Percentiles rank a stretch among this genome's conserved stretches.
These are phyloP conservation scores for Caenorhabditis briggsae DNA, from an alignment of 1,140 invertebrate species.

Conservation along the genomic window DNA sequence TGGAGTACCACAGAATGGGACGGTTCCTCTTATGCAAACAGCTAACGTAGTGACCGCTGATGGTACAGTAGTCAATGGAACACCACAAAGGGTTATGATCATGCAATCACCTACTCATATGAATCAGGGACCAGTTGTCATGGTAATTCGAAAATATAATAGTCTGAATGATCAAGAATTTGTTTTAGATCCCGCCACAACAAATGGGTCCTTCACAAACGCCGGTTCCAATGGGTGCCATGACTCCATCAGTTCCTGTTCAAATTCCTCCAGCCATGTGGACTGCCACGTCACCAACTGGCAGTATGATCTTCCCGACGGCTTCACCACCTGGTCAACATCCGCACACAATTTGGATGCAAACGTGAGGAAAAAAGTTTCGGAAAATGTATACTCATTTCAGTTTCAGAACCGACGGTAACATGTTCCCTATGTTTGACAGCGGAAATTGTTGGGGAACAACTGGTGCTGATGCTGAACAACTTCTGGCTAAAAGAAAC, in stretches of 20 bases:
- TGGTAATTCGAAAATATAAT: neutral
- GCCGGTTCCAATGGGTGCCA: constrained; percentile 13
- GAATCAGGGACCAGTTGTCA: constrained; percentile 18
- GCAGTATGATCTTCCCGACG: constrained; percentile 18
- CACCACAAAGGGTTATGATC: constrained; percentile 11
- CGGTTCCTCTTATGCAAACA: constrained; percentile 42
- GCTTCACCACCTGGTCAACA: constrained; percentile 10
- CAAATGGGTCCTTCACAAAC: neutral
- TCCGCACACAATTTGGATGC: constrained; percentile 31
- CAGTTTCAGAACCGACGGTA: constrained; percentile 25
- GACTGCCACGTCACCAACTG: constrained; percentile 37
- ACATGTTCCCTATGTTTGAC: constrained; percentile 19
- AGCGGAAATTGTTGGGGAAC: constrained; percentile 14
- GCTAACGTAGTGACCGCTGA: neutral
- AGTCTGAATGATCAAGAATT: neutral
- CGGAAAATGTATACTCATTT: no score
- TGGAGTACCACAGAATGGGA: neutral
- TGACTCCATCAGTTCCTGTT: constrained; percentile 40
- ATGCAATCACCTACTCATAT: constrained; percentile 43
- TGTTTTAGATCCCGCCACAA: constrained; percentile 18
- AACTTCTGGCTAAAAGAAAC: constrained; percentile 56
- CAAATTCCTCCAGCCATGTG: constrained; percentile 19
- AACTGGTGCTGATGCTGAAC: constrained; percentile 50
- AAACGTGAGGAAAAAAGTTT: neutral
- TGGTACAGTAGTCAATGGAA: constrained; percentile 6